Evolutionary conservation across 2,888 invertebrate genomes (phyloP), one percentile per base, ranked within the genome.

Genomic region (Apodemia duryi): DNA sequence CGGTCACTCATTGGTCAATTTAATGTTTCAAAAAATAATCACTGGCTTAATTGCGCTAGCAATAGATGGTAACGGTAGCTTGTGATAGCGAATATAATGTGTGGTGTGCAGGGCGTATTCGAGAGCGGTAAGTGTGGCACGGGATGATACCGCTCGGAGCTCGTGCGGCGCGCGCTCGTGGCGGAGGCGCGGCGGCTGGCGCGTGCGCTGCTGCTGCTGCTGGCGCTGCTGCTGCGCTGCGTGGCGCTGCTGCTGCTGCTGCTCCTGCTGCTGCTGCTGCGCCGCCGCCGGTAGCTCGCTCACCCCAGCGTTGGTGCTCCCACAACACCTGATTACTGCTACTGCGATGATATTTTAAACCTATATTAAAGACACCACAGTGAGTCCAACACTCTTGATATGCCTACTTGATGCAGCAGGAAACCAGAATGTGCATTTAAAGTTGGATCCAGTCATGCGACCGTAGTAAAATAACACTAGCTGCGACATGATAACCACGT

Each of bases 111-210:
- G 88, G 97, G 97, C 75, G 94, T 96, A 77, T 97, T 97, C 91
- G 97, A 97, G 87, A 95, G 95, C 87, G 96, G 96, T 80, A 97
- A 97, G 89, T 96, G 96, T 83, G 96, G 97, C 82, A 97, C 97
- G 78, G 95, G 95, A 90, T 92, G 92, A 92, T 88, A 82, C 69
- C 77, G 72, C 75, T 74, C 79, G 72, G 84, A 82, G 86, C 84
- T 84, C 82, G 89, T 83, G 83, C 76, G 78, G 67, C 70, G 63
- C 67, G 77, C 75, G 67, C 73, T 72, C 63, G 81, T 68, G 67
- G 72, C 73, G 71, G 77, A 70, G 75, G 77, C 74, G 75, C 75
- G 73, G 69, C 71, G 70, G 69, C 75, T 74, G 68, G 76, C 73
- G 69, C 68, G 70, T 46, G 69, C 69, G 68, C 67, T 73, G 66